A percentile compares a stretch with the other conserved stretches of the same genome.
Evolutionary conservation across 2,888 invertebrate genomes (phyloP).

Genomic region (Drosophila imparisetae): DNA sequence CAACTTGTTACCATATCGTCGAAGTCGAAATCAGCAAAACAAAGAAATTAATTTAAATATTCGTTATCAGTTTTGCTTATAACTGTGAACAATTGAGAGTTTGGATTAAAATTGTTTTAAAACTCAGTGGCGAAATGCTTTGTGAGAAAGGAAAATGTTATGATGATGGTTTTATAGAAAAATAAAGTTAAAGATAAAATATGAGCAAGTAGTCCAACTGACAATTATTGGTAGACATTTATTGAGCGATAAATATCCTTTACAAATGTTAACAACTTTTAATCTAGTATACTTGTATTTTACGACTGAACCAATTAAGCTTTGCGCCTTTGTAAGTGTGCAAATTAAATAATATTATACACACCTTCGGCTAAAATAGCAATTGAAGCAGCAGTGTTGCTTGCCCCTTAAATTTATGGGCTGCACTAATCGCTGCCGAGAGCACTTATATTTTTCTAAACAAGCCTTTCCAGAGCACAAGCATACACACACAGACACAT

Average conservation of each 20-base stretch:
- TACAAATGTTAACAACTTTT: neutral
- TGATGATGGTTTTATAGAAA: neutral
- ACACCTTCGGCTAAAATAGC: slow-evolving; percentile 31
- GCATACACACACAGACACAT: neutral
- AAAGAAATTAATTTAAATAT: neutral
- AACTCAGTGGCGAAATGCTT: neutral
- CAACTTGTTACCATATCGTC: neutral
- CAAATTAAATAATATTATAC: slow-evolving; percentile 24
- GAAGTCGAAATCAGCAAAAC: neutral
- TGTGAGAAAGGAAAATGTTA: neutral
- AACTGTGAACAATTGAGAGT: neutral
- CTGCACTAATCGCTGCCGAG: slow-evolving; percentile 17
- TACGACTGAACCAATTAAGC: neutral
- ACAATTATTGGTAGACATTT: neutral
- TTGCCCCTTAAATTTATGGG: slow-evolving; percentile 25
- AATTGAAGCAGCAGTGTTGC: slow-evolving; percentile 35
- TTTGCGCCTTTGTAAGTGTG: neutral
- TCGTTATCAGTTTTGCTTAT: neutral
- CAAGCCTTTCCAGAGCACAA: slow-evolving; percentile 25
- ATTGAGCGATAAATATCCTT: neutral
- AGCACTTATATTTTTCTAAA: slow-evolving; percentile 14
- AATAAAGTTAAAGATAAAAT: neutral
- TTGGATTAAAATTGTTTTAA: neutral
- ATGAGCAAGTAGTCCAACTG: neutral
- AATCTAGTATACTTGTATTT: too few species aligned